Base-by-base conservation (phyloP, 2,888 invertebrate species). In the Pandemis heparana region DNA sequence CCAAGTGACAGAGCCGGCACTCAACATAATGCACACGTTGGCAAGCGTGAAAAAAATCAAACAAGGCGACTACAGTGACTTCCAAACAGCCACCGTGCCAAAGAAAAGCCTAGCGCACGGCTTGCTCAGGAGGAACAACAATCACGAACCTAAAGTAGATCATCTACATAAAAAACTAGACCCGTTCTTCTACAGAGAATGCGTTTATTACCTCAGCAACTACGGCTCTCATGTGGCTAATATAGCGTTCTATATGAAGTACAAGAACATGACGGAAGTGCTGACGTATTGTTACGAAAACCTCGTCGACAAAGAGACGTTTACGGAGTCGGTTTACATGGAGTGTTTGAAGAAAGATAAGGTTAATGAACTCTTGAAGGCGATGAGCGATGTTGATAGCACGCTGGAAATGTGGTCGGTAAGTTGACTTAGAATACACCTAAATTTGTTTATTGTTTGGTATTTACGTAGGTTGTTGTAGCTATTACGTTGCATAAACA, bases 141-240 rank as follows among this genome's bases (percentile, higher is more conserved):
- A 89, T 75, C 85, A 89, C 0, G 92, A 94, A 77, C 83, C 87
- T 0, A 94, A 94, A 83, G 67, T 84, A 0, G 91, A 92, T 62
- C 80, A 89, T 48, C 85, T 85, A 18, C 82, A 82, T 16, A 91
- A 90, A 78, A 88, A 87, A 78, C 83, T 96, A 0, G 95, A 96
- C 74, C 94, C 95, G 0, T 94, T 95, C 77, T 95, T 96, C 78
- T 96, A 96, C 80, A 96, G 96, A 75, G 98, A 98, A 89, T 97
- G 97, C 80, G 88, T 97, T 1, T 97, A 96, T 86, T 99, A 98
- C 87, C 92, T 98, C 4, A 95, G 95, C 4, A 96, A 96, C 75
- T 98, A 98, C 82, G 98, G 98, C 0, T 97, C 96, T 4, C 96
- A 96, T 82, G 92, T 95, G 0, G 96, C 96, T 10, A 95, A 97